Conservation (phyloP, 1,140 invertebrate genomes). For the Zaprionus ghesquierei region DNA sequence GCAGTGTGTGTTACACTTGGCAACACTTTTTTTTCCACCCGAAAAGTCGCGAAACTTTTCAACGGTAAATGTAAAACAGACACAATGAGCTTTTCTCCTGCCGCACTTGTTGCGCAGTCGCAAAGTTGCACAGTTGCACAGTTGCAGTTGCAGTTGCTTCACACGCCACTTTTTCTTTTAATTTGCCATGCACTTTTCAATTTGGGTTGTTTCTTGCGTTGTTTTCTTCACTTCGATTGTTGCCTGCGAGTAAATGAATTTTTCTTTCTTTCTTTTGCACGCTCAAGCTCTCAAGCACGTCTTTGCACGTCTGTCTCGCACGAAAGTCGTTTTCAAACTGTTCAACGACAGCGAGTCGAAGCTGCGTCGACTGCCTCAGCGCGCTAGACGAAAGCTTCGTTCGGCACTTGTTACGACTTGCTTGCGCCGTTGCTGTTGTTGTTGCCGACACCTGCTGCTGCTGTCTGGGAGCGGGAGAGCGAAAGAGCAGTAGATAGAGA, state of each 20-base stretch:
- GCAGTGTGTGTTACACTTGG: slow-evolving; percentile 39
- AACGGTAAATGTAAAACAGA: slow-evolving; percentile 11
- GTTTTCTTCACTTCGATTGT: slow-evolving; percentile 53
- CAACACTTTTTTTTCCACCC: slow-evolving; percentile 16
- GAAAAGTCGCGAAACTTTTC: slow-evolving; percentile 27
- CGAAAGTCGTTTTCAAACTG: slow-evolving; percentile 77
- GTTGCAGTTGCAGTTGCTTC: slow-evolving; percentile 44
- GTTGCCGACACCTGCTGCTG: slow-evolving; percentile 29
- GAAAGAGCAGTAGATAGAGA: not conserved
- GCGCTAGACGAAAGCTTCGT: slow-evolving; percentile 47
- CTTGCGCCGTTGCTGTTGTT: slow-evolving; percentile 14
- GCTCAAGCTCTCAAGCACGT: slow-evolving; percentile 28
- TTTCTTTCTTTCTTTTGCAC: not conserved
- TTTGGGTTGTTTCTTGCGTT: slow-evolving; percentile 33
- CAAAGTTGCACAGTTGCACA: slow-evolving; percentile 12
- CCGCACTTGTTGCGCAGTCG: slow-evolving; percentile 25
- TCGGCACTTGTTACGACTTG: slow-evolving; percentile 56
- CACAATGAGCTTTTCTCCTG: slow-evolving; percentile 17
- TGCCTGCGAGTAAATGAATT: slow-evolving; percentile 20
- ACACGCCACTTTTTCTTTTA: slow-evolving; percentile 62
- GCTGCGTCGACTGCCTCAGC: slow-evolving; percentile 12
- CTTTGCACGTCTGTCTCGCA: slow-evolving; percentile 66
- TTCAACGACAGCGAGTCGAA: slow-evolving; percentile 13
- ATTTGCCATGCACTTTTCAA: slow-evolving; percentile 57
- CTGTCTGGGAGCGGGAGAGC: slow-evolving; percentile 24